Evolutionary conservation across 30 jellyfish, hydroid and myxozoan species (phyloP).

Genomic region (Chrysaora quinquecirrha): DNA sequence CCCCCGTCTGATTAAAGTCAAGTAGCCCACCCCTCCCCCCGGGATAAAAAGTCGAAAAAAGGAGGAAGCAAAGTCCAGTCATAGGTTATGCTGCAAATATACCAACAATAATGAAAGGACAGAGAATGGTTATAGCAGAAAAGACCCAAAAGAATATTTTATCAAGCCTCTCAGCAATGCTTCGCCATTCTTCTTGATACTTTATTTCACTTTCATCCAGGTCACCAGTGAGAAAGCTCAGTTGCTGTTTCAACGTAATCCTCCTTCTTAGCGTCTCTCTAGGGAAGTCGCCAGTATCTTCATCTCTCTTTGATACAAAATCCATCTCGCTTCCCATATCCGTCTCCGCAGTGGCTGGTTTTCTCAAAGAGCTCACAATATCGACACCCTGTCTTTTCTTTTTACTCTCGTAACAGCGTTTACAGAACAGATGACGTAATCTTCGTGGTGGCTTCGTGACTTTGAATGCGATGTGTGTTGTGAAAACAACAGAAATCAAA

Average conservation of each 20-base stretch:
- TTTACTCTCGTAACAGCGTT: slow-evolving; percentile 4
- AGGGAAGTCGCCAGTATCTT: neutral
- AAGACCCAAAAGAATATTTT: neutral
- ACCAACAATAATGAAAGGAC: neutral
- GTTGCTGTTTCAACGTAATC: neutral
- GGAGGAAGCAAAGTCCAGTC: too few species aligned
- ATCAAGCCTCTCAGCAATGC: slow-evolving; percentile 3
- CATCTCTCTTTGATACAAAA: neutral
- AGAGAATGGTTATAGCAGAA: neutral
- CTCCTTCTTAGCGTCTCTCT: neutral
- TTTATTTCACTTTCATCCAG: neutral
- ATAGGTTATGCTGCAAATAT: neutral
- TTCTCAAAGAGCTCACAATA: neutral
- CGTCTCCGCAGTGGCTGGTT: neutral
- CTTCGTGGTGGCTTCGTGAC: slow-evolving; percentile 53
- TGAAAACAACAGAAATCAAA: slow-evolving; percentile 42
- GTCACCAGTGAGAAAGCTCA: neutral
- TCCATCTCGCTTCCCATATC: neutral
- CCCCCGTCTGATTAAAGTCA: too few species aligned
- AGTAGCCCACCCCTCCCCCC: too few species aligned
- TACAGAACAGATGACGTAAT: slow-evolving; percentile 31
- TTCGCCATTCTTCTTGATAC: slow-evolving; percentile 3
- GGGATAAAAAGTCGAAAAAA: too few species aligned
- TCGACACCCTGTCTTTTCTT: slow-evolving; percentile 2
- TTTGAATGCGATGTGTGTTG: slow-evolving; percentile 44